Percentiles rank a stretch among this genome's conserved stretches.
phyloP scores from a whole-genome alignment of 2,888 invertebrate genomes.

The Phengaris alcon region DNA sequence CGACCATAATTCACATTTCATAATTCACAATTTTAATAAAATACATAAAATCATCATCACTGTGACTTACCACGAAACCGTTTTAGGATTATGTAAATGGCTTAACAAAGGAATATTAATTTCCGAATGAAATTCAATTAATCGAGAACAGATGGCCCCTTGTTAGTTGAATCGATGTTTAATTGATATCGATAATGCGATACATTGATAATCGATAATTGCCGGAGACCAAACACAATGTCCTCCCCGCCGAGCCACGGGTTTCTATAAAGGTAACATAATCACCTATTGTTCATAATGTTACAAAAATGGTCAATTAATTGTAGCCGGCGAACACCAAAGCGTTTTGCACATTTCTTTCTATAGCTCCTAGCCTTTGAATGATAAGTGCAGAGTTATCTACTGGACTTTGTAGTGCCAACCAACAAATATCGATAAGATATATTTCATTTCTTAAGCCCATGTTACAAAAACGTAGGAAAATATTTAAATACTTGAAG shows the following conservation, averaged over 20 bases:
- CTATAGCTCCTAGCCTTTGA: conserved; percentile 24
- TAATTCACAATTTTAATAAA: too few species aligned
- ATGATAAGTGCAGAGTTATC: conserved; percentile 17
- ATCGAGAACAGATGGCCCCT: conserved; percentile 75
- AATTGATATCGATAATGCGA: conserved; percentile 55
- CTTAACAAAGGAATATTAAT: conserved; percentile 21
- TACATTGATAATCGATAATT: conserved; percentile 53
- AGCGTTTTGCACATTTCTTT: conserved; percentile 35
- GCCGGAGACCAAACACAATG: conserved; percentile 64
- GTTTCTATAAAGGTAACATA: conserved; percentile 66
- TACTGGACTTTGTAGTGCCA: conserved; percentile 26
- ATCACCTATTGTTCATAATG: conserved; percentile 74
- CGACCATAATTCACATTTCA: too few species aligned
- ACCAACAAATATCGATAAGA: background rate
- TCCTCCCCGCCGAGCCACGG: conserved; percentile 61
- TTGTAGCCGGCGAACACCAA: conserved; percentile 36
- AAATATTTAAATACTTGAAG: background rate
- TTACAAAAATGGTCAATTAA: conserved; percentile 64
- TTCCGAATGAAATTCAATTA: conserved; percentile 57
- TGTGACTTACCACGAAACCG: background rate
- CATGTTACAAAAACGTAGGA: background rate
- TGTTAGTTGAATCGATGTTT: conserved; percentile 70
- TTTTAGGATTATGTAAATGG: background rate
- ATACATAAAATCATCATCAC: background rate
- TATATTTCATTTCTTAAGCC: background rate